Base-by-base conservation (phyloP, 2,797 vertebrate species). In the Phrynocephalus vlangalii region DNA sequence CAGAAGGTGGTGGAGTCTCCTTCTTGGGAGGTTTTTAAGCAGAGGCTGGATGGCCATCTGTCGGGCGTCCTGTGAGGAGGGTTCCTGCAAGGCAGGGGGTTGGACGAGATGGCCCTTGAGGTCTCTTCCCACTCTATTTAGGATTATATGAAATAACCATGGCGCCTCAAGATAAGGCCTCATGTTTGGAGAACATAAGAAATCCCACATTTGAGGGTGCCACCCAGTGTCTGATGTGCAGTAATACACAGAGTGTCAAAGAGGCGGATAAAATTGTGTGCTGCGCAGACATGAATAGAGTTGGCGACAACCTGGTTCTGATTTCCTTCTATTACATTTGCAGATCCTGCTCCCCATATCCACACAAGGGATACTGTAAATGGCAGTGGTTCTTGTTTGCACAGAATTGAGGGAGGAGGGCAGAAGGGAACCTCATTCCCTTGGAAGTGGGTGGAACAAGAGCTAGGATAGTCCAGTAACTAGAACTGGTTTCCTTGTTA, bases 151-250 rank as follows among this genome's bases (percentile, higher is more conserved):
- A 63, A 63, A 63, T 20, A 63, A 63, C 60, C 60, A 63, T 63
- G 4, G 60, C 5, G 1, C 5, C 18, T 63, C 2, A 5, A 4
- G 60, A 18, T 18, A 20, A 20, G 5, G 2, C 5, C 20, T 20
- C 60, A 13, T 18, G 5, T 16, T 86, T 52, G 18, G 38, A 77
- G 48, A 44, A 66, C 30, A 85, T 72, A 63, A 77, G 48, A 15
- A 33, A 84, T 60, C 75, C 52, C 30, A 63, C 30, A 13, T 0
- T 0, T 24, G 44, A 92, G 48, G 1, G 1, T 5, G 0, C 52
- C 50, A 0, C 10, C 73, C 66, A 60, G 48, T 72, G 67, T 24
- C 87, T 60, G 63, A 83, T 33, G 77, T 73, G 78, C 33, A 16
- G 33, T 24, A 2, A 70, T 77, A 3, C 5, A 18, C 16, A 33